Base-by-base conservation (phyloP, 2,888 invertebrate species). In the Selenia dentaria region DNA sequence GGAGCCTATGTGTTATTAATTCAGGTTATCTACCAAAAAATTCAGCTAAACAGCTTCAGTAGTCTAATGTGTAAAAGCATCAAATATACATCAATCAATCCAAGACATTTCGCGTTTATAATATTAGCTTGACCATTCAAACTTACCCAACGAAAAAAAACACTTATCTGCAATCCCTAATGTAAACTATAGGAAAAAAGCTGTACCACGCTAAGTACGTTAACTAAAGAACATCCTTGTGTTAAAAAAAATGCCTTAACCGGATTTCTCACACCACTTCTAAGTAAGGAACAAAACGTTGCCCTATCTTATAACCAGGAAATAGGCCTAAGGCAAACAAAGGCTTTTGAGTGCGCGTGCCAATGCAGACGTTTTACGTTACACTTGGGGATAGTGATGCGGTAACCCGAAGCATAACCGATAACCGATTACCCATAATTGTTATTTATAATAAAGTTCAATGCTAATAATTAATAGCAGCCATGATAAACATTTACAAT, bases 341-440 rank as follows among this genome's bases (percentile, higher is more conserved):
- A 70, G 63, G 66, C 53, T 52, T 64, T 63, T 36, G 58, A 74
- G 79, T 82, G 70, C 87, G 82, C 87, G 88, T 87, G 87, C 86
- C 83, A 71, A 67, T 62, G 58, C 57, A 53, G 38, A 55, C 48
- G 24, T 38, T 48, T 43, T n/a, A n/a, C 45, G 49, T 50, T 50
- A 44, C 24, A 36, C 29, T 38, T 34, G 25, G 26, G n/a, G 44
- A 35, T 54, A 48, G 54, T 39, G 57, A 50, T 42, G 59, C 10
- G 25, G 24, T 5, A 12, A n/a, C 33, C 10, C 2, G 2, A 8
- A 25, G 20, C 6, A 2, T 24, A n/a, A n/a, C n/a, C n/a, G n/a
- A n/a, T n/a, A n/a, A n/a, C n/a, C n/a, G n/a, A n/a, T n/a, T n/a
- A n/a, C n/a, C n/a, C n/a, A n/a, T n/a, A n/a, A n/a, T n/a, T n/a